Base-by-base conservation (phyloP, 2,797 vertebrate species). In the Balearica regulorum region DNA sequence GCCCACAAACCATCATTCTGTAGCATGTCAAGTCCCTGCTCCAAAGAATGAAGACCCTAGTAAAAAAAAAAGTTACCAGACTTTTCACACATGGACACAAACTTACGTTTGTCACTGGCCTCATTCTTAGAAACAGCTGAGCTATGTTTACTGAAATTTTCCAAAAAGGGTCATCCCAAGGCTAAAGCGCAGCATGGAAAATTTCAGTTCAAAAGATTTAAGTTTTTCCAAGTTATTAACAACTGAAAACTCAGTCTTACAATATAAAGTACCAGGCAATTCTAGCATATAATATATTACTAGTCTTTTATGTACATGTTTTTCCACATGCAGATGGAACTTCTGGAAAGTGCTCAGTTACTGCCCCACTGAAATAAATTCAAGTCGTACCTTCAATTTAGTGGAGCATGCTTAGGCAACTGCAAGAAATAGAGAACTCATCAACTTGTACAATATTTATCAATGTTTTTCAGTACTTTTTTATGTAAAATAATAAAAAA, bases 61-160 rank as follows among this genome's bases (percentile, higher is more conserved):
- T 55, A 0, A 60, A 71, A 62, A 73, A 77, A 35, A 77, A 65
- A 46, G 17, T 83, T 79, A 81, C 49, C 62, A 89, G 39, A 71
- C 20, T 91, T 85, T 58, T 89, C 39, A 55, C 24, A 72, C 62
- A 85, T 31, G 29, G 41, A 26, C 44, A 94, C 79, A 48, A 84
- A 18, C 19, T 66, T 33, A 29, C 46, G 21, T 70, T 93, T 94
- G 61, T 71, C 85, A 75, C 39, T 60, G 66, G 33, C 21, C 28
- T 89, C 20, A 26, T 89, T 94, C 70, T 91, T 94, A 90, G 82
- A 93, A 93, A 87, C 11, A 75, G 28, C 29, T 64, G 62, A 84
- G 31, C 53, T 84, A 29, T 4, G 87, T 89, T 82, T 55, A 26
- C 57, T 84, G 77, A 87, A 82, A 51, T 75, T 89, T 83, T 72